Evolutionary conservation across 2,888 invertebrate species (phyloP).

Genomic region (Steromphala cineraria): DNA sequence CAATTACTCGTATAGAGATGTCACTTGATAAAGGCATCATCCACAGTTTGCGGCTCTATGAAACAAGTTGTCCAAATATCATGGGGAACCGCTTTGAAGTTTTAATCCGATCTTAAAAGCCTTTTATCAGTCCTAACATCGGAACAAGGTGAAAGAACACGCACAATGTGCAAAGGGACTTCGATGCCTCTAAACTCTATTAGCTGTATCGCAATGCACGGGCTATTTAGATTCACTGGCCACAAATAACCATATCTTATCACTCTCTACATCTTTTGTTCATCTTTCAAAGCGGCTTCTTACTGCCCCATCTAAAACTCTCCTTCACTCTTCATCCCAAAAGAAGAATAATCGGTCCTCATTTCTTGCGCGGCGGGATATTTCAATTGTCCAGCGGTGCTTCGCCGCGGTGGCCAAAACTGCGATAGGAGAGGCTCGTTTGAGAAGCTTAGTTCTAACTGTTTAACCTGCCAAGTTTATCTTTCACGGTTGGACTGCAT

Average conservation of each 20-base stretch:
- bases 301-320: neutral
- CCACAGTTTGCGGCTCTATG: neutral
- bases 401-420: neutral
- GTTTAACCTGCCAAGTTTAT: constrained; percentile 15
- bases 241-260: constrained; percentile 13
- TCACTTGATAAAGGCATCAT: neutral
- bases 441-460: constrained; percentile 1
- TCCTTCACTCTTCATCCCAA: neutral
- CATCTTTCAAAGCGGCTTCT: constrained; percentile 7
- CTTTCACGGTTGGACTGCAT: constrained; percentile 5
- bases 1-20: constrained; percentile 1
- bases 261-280: neutral
- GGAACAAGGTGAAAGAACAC: neutral
- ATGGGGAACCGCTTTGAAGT: neutral
- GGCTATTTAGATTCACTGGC: constrained; percentile 4
- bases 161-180: neutral
- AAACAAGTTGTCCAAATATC: constrained; percentile 15
- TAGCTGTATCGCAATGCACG: neutral
- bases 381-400: constrained; percentile 17
- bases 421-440: neutral
- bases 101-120: constrained; percentile 6
- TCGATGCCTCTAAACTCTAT: neutral
- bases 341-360: constrained; percentile 19
- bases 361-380: constrained; percentile 19
- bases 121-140: constrained; percentile 5